Evolutionary conservation across 2,888 invertebrate genomes (phyloP), one percentile per base, ranked within the genome.

Genomic region (Amorpha juglandis): DNA sequence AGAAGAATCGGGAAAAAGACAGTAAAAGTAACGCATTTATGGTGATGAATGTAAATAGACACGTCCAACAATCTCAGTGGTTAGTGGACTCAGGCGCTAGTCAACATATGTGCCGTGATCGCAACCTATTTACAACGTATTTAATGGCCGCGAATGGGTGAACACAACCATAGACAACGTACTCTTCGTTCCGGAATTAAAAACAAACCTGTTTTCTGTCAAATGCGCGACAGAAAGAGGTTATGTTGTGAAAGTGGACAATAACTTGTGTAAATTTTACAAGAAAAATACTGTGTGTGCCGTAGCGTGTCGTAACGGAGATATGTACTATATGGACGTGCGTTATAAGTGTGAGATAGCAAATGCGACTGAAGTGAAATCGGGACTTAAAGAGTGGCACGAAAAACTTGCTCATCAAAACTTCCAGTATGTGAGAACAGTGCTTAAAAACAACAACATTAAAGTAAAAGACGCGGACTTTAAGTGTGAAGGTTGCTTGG

Each of bases 111-210:
- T n/a, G n/a, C n/a, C n/a, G n/a, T n/a, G n/a, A n/a, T n/a, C n/a
- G n/a, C n/a, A n/a, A n/a, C n/a, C n/a, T n/a, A n/a, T n/a, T n/a
- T n/a, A n/a, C n/a, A n/a, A 73, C 53, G 74, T 73, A 0, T 69
- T 2, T 6, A 68, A 76, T 16, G 75, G 76, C 1, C 63, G 0
- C 7, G 70, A 72, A 64, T 78, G 74, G 73, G 67, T 77, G 16
- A 62, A 73, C 3, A 75, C 76, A 1, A 67, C 69, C 50, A 71
- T 75, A 65, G 70, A 76, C 27, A 73, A 75, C 21, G 77, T 78
- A 0, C 33, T 77, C 7, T 69, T 62, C 27, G 75, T 78, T 38
- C 75, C 74, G 0, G 71, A 72, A 52, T 58, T 74, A 27, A 68
- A 71, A 51, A 71, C 66, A n/a, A 74, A 77, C n/a, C 35, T 77